These are phyloP conservation scores for Agrotis puta DNA, from an alignment of 2,888 invertebrate genomes.

Conservation along the genomic window DNA sequence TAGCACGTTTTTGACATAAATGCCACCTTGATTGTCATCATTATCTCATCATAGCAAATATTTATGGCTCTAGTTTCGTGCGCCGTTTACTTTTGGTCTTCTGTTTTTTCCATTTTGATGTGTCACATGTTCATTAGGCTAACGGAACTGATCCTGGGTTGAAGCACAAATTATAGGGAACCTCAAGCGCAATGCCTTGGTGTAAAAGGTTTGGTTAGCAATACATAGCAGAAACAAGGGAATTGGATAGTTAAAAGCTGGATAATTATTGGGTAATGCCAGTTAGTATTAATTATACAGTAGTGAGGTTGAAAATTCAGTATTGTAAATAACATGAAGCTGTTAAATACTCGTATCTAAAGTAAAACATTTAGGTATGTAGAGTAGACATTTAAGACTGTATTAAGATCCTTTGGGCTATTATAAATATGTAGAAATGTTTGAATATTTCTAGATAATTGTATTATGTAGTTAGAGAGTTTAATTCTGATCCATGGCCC, in stretches of 20 bases:
- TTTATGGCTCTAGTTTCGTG: not conserved
- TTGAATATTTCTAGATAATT: no score
- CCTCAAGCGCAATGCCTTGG: constrained; percentile 15
- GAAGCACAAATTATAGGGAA: constrained; percentile 47
- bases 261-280: not conserved
- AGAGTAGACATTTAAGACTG: not conserved
- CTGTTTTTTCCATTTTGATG: constrained; percentile 8
- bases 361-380: not conserved
- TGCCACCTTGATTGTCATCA: no score
- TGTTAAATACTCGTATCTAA: no score
- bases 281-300: constrained; percentile 6
- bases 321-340: not conserved
- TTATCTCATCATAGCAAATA: no score
- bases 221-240: not conserved
- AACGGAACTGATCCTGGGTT: constrained; percentile 47
- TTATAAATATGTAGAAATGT: no score
- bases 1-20: no score
- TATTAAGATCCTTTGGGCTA: no score
- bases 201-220: constrained; percentile 15
- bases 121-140: constrained; percentile 46
- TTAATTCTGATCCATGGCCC: no score
- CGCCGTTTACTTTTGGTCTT: constrained; percentile 1
- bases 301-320: not conserved
- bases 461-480: no score
- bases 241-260: constrained; percentile 10